These are phyloP conservation scores for Eumaeus atala DNA, from an alignment of 1,140 invertebrate genomes.

Conservation along the genomic window DNA sequence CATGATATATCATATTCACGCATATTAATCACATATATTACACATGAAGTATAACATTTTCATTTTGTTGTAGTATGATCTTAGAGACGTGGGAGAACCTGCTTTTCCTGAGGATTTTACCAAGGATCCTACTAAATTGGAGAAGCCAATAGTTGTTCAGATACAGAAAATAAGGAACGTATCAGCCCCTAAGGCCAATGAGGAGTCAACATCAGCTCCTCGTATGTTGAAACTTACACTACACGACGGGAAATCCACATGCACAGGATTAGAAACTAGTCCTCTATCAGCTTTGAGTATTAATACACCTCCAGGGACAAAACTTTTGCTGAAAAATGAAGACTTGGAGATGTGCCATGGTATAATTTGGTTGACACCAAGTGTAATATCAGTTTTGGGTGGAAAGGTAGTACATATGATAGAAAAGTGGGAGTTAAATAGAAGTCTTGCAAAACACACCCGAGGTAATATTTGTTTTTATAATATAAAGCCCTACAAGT, in stretches of 20 bases:
- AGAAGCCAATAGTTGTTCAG: slow-evolving; percentile 87
- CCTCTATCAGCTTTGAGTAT: slow-evolving; percentile 79
- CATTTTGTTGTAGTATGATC: slow-evolving; percentile 78
- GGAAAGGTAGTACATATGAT: slow-evolving; percentile 87
- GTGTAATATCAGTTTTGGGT: slow-evolving; percentile 81
- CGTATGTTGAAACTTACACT: slow-evolving; percentile 87
- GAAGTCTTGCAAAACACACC: slow-evolving; percentile 83
- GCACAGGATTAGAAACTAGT: slow-evolving; percentile 84
- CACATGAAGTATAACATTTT: not conserved
- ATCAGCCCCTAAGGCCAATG: slow-evolving; percentile 91
- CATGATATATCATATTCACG: not conserved
- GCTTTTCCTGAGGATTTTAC: slow-evolving; percentile 75
- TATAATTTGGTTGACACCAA: slow-evolving; percentile 81
- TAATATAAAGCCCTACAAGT: not conserved
- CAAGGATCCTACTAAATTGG: slow-evolving; percentile 77
- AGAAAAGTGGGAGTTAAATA: slow-evolving; percentile 92
- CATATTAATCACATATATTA: too few relatives aligned
- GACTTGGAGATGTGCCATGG: slow-evolving; percentile 77
- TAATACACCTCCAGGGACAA: slow-evolving; percentile 86
- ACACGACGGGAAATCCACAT: slow-evolving; percentile 87
- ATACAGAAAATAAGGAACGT: slow-evolving; percentile 91
- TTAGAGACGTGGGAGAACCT: slow-evolving; percentile 83
- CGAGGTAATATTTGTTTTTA: slow-evolving; percentile 60
- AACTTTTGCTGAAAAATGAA: slow-evolving; percentile 76
- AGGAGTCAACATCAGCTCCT: slow-evolving; percentile 87